Percentiles rank a stretch among this genome's conserved stretches.
Evolutionary conservation across 2,113 vertebrate genomes (phyloP).

Genomic region (Lamprotornis superbus): DNA sequence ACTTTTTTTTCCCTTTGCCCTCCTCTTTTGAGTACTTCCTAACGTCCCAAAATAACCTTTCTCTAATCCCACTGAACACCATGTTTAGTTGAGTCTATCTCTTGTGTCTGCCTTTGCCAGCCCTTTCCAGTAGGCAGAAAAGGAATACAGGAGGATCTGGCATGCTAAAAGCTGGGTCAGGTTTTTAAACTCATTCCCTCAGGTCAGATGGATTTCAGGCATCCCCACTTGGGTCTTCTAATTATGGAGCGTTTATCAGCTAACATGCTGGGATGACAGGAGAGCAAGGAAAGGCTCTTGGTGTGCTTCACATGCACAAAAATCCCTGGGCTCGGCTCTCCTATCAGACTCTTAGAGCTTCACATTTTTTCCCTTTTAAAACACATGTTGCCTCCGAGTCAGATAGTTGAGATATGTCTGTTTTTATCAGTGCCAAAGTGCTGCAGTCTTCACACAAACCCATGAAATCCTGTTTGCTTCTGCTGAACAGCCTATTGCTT

Average conservation of each 20-base stretch:
- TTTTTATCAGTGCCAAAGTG: neutral
- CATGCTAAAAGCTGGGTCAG: neutral
- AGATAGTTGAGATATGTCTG: neutral
- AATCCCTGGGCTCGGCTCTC: neutral
- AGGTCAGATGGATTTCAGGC: conserved; percentile 51
- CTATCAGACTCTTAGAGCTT: neutral
- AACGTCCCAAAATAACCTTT: neutral
- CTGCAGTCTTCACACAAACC: neutral
- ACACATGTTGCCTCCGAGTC: neutral
- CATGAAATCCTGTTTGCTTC: fast-evolving
- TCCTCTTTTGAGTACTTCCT: conserved; percentile 13
- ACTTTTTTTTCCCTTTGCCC: neutral
- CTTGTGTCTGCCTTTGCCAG: neutral
- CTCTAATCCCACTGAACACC: conserved; percentile 14
- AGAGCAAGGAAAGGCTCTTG: conserved; percentile 12
- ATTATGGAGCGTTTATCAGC: conserved; percentile 60
- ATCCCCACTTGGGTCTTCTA: conserved; percentile 43
- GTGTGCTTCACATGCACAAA: neutral
- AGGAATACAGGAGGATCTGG: neutral
- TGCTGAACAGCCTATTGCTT: neutral
- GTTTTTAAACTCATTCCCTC: conserved; percentile 21
- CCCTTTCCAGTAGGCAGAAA: conserved; percentile 1
- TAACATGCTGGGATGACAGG: neutral
- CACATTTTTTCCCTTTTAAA: neutral
- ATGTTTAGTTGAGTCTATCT: conserved; percentile 16